Base-by-base conservation (phyloP, 1,140 invertebrate genomes). In the Cyclargus thomasi region DNA sequence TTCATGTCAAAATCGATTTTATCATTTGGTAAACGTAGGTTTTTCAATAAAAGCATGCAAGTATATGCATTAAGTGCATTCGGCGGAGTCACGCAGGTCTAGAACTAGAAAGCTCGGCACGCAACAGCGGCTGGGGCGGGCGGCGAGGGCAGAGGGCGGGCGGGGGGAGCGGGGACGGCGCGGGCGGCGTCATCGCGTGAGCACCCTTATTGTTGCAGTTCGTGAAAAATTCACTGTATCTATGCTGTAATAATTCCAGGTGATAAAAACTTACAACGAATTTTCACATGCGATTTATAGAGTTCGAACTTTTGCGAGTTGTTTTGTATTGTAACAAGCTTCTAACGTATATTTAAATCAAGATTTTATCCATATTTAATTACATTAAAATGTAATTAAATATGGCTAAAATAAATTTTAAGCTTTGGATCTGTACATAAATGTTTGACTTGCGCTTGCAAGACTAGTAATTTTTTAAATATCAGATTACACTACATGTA, bases 61-160 rank as follows among this genome's bases (percentile, higher is more conserved):
- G 65, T 66, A 66, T 66, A 36, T 66, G 65, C 65, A 66, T 59
- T 66, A 66, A 66, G 65, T 66, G 65, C 65, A 66, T 66, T 66
- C 57, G 65, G 53, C 21, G 22, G 64, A 66, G 65, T 66, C 65
- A 66, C 65, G 65, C 65, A 66, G 65, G 55, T 66, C 17, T 36
- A 59, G 22, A 21, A 59, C 65, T 39, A 66, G 65, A 66, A 16
- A 29, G 23, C 23, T 64, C 53, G 29, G 23, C 65, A 66, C 65
- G 65, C 65, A 66, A 66, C 55, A 18, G 2, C 57, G 53, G 18
- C 64, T 53, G 8, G 21, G 36, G 63, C 63, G 64, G 21, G 64
- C 21, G 47, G 39, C 39, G 8, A 8, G 39, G 39, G 39, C 39
- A n/a, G 29, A 29, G 39, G 36, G 63, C 63, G 64, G 21, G 63